phyloP scores from a whole-genome alignment of 2,797 vertebrate genomes.

The Propithecus perrieri region DNA sequence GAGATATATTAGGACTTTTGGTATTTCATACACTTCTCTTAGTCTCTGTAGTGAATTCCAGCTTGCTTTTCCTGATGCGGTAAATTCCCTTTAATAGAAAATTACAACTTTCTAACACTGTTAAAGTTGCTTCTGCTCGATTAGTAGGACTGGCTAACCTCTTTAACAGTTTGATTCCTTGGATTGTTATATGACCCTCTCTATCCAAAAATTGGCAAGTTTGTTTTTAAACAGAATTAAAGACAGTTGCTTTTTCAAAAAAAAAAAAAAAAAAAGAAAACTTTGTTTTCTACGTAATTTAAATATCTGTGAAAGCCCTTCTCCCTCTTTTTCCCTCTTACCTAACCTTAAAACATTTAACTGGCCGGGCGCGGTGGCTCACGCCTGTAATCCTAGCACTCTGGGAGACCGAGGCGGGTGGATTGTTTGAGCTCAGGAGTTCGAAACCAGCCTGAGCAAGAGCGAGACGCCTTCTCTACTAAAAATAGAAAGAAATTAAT shows the following conservation, averaged over 20 bases:
- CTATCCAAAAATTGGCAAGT: not conserved
- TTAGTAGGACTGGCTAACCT: not conserved
- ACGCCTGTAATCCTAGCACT: too few relatives aligned
- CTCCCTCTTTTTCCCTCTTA: not conserved
- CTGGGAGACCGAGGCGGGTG: too few relatives aligned
- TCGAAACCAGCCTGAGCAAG: too few relatives aligned
- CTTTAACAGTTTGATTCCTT: conserved; percentile 12
- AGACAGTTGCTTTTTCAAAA: not conserved
- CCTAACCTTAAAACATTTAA: conserved; percentile 14
- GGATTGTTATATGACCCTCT: conserved; percentile 23
- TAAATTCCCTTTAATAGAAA: conserved; percentile 30
- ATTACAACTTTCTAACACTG: not conserved
- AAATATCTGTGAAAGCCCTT: not conserved
- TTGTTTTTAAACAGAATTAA: not conserved
- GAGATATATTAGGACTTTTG: not conserved
- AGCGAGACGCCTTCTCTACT: too few relatives aligned
- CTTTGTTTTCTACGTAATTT: not conserved
- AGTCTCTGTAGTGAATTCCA: not conserved
- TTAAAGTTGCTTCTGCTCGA: not conserved
- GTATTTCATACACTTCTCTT: not conserved
- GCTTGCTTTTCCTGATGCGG: not conserved
- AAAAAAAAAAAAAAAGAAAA: not conserved
- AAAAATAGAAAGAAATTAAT: too few relatives aligned
- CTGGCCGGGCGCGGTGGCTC: not conserved
- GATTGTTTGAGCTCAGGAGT: too few relatives aligned